Percentiles rank a stretch among this genome's conserved stretches.
phyloP scores from a whole-genome alignment of 2,797 vertebrate species.

The Champsocephalus gunnari region DNA sequence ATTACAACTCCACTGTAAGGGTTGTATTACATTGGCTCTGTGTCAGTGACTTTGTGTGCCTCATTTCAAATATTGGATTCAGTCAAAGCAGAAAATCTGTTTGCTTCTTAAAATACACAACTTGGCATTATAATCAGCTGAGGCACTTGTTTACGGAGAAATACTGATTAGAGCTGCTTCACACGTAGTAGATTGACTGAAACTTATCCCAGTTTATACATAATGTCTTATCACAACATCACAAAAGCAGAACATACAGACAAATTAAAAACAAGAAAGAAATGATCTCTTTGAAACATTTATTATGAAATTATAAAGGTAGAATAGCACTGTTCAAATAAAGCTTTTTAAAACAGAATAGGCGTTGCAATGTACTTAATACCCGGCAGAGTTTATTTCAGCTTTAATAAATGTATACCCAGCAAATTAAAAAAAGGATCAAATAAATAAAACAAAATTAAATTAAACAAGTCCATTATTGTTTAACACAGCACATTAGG shows the following conservation, averaged over 20 bases:
- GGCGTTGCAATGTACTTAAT: constrained; percentile 75
- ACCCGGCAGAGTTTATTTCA: constrained; percentile 80
- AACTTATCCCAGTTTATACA: constrained; percentile 44
- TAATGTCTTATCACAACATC: constrained; percentile 53
- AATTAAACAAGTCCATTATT: constrained; percentile 83
- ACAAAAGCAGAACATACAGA: constrained; percentile 62
- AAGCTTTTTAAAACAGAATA: constrained; percentile 79
- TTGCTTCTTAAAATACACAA: constrained; percentile 52
- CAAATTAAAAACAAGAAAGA: constrained; percentile 78
- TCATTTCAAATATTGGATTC: constrained; percentile 52
- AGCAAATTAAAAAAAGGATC: constrained; percentile 55
- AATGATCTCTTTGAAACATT: constrained; percentile 86
- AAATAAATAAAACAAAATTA: constrained; percentile 66
- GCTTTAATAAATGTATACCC: constrained; percentile 77
- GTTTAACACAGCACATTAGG: constrained; percentile 88
- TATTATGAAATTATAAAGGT: constrained; percentile 89
- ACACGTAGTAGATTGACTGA: constrained; percentile 44
- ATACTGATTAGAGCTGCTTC: constrained; percentile 53
- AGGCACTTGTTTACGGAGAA: constrained; percentile 42
- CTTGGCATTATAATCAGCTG: constrained; percentile 51
- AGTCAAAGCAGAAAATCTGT: constrained; percentile 49
- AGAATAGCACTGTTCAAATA: constrained; percentile 85
- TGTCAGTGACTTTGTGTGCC: constrained; percentile 39
- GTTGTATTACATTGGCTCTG: constrained; percentile 27
- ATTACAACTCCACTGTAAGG: constrained; percentile 21